phyloP scores from a whole-genome alignment of 2,888 invertebrate genomes.

The Gordius sp. region DNA sequence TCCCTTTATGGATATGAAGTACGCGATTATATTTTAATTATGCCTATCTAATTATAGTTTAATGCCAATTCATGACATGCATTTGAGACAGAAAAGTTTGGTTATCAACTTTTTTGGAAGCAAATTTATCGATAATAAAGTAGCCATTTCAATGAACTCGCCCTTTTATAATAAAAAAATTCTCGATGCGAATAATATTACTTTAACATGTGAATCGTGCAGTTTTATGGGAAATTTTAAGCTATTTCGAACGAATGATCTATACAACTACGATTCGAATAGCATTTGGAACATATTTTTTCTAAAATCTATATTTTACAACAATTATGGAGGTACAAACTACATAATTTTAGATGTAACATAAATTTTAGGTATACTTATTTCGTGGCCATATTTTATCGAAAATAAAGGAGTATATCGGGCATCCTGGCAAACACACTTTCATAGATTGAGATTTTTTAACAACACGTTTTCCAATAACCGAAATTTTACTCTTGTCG shows the following conservation, averaged over 20 bases:
- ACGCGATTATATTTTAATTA: too few species aligned
- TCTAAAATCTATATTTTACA: not conserved
- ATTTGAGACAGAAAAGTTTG: too few species aligned
- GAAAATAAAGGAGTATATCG: too few species aligned
- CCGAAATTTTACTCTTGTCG: not conserved
- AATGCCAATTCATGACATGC: too few species aligned
- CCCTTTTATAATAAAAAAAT: not conserved
- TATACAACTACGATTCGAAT: not conserved
- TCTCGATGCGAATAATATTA: not conserved
- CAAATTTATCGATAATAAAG: too few species aligned
- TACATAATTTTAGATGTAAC: too few species aligned
- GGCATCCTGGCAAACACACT: not conserved
- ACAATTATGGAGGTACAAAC: not conserved
- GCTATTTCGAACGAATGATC: not conserved
- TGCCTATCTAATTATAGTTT: too few species aligned
- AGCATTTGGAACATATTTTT: not conserved
- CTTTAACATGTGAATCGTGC: not conserved
- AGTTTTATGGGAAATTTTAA: not conserved
- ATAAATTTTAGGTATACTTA: too few species aligned
- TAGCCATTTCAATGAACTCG: not conserved
- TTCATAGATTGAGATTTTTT: not conserved
- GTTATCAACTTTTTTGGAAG: too few species aligned
- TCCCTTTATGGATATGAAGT: too few species aligned
- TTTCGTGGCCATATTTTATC: too few species aligned
- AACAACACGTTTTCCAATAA: constrained; percentile 3